Evolutionary conservation across 2,888 invertebrate genomes (phyloP), one percentile per base, ranked within the genome.

Genomic region (Nemapogon koenigi): DNA sequence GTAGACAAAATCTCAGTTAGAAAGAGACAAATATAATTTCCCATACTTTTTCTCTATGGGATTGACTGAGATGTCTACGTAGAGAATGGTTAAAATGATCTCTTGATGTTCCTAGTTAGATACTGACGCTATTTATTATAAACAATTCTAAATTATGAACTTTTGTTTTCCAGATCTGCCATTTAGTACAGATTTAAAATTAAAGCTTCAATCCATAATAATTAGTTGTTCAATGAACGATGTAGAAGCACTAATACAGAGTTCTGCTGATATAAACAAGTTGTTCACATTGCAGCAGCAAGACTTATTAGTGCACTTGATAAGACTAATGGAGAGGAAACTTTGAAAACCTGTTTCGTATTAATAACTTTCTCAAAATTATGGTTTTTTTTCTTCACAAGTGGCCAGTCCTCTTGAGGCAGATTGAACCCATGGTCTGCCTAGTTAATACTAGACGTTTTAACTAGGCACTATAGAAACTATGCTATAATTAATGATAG

Each of bases 131-230:
- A 28, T 8, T 8, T 8, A 28, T 11, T 22, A 22, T 22, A 22
- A 7, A 22, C 22, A 22, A 7, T 7, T 8, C 6, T 22, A 22
- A 7, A 22, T n/a, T 35, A n/a, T n/a, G n/a, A n/a, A n/a, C n/a
- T n/a, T n/a, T n/a, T n/a, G n/a, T n/a, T n/a, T 62, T 63, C 14
- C 59, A 73, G 75, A 45, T 11, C 43, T 64, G 14, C 63, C 65
- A 8, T 53, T 72, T 43, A 65, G 60, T 50, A 58, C 53, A 11
- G 69, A 70, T 14, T 45, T 76, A 3, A 51, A 51, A 1, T 50
- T 73, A 13, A 71, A 72, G 41, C 56, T 79, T 2, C 79, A 79
- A 45, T 78, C 80, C 0, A 58, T 78, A 13, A 49, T 72, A 2
- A 56, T 69, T 27, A 59, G 64, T 16, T 53, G 54, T 16, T 47